Evolutionary conservation across 2,888 invertebrate genomes (phyloP), one percentile per base, ranked within the genome.

Genomic region (Erebia epiphron): DNA sequence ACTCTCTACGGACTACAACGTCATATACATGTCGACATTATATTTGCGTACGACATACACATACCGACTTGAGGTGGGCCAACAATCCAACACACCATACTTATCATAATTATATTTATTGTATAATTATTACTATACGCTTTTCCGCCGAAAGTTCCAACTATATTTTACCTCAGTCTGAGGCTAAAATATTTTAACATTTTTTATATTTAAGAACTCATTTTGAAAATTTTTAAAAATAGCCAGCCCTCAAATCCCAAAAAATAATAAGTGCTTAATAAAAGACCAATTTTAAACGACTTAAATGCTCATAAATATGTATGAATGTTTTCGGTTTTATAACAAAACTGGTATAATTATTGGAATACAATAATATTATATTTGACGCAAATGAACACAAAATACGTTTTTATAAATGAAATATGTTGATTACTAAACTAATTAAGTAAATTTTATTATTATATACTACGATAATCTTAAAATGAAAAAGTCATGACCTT

Each of bases 281-380:
- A 66, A 67, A 71, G 46, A 62, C 62, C 58, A 67, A 71, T 60
- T 74, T 66, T n/a, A 66, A 71, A 61, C 58, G 70, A 66, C 69
- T 69, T 71, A 35, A 1, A 69, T 57, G 67, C 50, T 77, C 79
- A 80, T 82, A 79, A 82, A 83, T 82, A 81, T 79, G 79, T 76
- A 80, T 80, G 76, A 79, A 72, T 74, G 76, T 78, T 76, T 66
- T 73, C 67, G 76, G 18, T 56, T 69, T 67, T n/a, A n/a, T 73
- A 73, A 70, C 69, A 79, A 60, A 79, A 77, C 75, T 67, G 71
- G 73, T 73, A 72, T 68, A 43, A 16, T 3, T 46, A 61, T 10
- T 70, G 67, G 64, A 73, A 72, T 72, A 70, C 57, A 67, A 75
- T 71, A 62, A 54, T 67, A 68, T 67, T 68, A 58, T 66, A 56